phyloP scores from a whole-genome alignment of 2,797 vertebrate genomes.

The Calcarius lapponicus region DNA sequence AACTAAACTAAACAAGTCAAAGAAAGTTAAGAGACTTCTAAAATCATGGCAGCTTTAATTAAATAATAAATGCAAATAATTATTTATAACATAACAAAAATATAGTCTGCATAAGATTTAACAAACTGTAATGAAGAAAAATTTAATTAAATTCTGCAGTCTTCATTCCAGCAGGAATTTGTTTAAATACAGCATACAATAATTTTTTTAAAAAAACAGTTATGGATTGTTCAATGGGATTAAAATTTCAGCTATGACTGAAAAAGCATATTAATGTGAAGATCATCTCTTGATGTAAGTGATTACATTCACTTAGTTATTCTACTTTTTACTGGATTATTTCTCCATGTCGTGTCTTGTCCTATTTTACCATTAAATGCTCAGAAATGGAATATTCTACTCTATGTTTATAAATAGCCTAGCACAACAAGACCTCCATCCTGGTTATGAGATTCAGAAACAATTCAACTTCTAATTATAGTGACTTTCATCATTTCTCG shows the following conservation, averaged over 20 bases:
- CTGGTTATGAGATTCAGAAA: neutral
- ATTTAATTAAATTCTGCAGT: neutral
- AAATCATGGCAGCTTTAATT: neutral
- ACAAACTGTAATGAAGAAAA: neutral
- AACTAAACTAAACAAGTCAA: conserved; percentile 25
- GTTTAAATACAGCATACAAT: neutral
- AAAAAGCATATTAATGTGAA: neutral
- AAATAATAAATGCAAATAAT: neutral
- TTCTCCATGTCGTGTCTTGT: neutral
- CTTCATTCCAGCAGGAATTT: neutral
- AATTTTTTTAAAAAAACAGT: neutral
- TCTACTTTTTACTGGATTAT: neutral
- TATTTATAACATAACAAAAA: neutral
- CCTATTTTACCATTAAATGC: neutral
- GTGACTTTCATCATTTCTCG: neutral
- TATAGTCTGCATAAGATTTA: neutral
- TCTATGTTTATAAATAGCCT: neutral
- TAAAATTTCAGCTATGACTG: neutral
- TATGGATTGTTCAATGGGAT: neutral
- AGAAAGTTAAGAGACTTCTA: conserved; percentile 15
- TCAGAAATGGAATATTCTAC: neutral
- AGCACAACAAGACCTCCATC: neutral
- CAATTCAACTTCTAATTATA: neutral
- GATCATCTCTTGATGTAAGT: neutral
- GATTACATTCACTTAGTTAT: neutral